These are phyloP conservation scores for Manis javanica DNA, from an alignment of 2,797 vertebrate species.

Conservation along the genomic window DNA sequence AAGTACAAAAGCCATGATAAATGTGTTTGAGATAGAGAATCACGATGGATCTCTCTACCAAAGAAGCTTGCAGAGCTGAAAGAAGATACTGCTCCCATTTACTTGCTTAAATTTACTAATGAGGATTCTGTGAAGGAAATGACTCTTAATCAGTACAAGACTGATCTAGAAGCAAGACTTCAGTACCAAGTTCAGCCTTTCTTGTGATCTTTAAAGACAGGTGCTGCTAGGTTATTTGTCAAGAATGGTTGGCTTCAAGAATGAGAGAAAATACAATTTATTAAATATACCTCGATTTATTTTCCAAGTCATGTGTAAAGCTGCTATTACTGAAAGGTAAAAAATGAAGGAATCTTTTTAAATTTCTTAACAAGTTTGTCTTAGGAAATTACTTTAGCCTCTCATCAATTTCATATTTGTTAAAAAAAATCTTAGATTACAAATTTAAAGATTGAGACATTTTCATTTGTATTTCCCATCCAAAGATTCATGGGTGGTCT, in stretches of 20 bases:
- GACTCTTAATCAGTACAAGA: not conserved
- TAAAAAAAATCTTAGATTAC: not conserved
- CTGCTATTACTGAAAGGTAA: not conserved
- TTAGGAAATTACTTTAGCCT: not conserved
- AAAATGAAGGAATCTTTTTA: not conserved
- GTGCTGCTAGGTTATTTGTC: not conserved
- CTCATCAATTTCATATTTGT: not conserved
- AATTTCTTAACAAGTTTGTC: not conserved
- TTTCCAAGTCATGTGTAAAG: not conserved
- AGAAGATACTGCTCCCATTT: constrained; percentile 50
- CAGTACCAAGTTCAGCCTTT: not conserved
- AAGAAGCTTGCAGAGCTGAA: constrained; percentile 65
- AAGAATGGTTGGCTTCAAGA: not conserved
- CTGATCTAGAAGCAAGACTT: not conserved
- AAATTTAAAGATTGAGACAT: not conserved
- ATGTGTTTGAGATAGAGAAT: constrained; percentile 86
- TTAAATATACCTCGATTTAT: not conserved
- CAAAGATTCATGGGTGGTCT: not conserved
- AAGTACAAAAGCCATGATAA: constrained; percentile 82
- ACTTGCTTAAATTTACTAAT: not conserved
- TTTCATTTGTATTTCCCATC: not conserved
- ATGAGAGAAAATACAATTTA: not conserved
- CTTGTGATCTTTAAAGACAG: not conserved
- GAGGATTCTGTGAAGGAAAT: constrained; percentile 62
- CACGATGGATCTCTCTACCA: constrained; percentile 76